These are phyloP conservation scores for Cossypha polioptera DNA, from an alignment of 2,797 vertebrate species.

Conservation along the genomic window DNA sequence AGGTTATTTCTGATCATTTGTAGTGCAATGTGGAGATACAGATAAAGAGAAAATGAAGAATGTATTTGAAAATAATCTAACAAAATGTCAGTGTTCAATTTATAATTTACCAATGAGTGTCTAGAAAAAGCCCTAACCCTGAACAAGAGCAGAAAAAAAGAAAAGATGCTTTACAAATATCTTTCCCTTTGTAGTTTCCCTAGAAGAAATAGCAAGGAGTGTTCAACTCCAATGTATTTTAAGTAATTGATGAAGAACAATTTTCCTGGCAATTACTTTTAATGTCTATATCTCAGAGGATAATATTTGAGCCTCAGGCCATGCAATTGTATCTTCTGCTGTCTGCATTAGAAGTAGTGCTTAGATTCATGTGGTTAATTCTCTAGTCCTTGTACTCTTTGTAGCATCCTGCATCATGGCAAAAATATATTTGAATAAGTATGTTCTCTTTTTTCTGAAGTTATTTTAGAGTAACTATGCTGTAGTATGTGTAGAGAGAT, in stretches of 20 bases:
- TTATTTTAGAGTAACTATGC: neutral
- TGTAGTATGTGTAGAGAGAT: neutral
- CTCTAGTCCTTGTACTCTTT: neutral
- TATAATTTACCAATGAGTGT: neutral
- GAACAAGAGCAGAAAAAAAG: neutral
- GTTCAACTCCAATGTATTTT: neutral
- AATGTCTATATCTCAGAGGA: neutral
- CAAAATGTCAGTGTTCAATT: neutral
- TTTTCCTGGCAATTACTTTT: conserved; percentile 23
- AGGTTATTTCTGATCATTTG: neutral
- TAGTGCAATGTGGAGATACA: neutral
- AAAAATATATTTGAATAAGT: neutral
- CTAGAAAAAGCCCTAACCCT: neutral
- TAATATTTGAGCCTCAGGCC: neutral
- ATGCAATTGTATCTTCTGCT: neutral
- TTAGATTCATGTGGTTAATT: neutral
- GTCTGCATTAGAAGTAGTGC: neutral
- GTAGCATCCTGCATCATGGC: neutral
- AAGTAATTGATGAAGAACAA: conserved; percentile 1
- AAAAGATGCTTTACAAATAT: neutral
- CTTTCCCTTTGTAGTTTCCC: neutral
- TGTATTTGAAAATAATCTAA: neutral
- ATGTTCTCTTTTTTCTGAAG: neutral
- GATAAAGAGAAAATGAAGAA: neutral
- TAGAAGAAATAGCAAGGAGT: neutral